Conservation (phyloP, 2,888 invertebrate species). For the Tachina lurida region DNA sequence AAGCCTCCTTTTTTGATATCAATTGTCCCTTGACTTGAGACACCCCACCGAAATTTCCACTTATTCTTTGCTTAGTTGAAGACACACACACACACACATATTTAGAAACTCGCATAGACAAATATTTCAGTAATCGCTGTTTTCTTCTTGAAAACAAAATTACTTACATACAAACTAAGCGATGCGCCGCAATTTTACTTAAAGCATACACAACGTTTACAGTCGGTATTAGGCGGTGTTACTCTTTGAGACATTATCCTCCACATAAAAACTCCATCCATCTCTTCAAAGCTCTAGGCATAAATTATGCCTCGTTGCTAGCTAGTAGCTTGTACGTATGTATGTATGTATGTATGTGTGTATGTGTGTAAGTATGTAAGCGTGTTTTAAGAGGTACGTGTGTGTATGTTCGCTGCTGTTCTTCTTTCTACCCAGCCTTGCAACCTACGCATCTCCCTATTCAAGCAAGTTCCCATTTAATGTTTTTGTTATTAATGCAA, state of each 20-base stretch:
- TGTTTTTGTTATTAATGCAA: constrained; percentile 46
- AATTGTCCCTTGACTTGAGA: constrained; percentile 29
- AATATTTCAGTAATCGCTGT: constrained; percentile 21
- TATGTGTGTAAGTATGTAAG: background rate
- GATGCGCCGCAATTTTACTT: background rate
- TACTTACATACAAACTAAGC: background rate
- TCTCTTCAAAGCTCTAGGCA: constrained; percentile 51
- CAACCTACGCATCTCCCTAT: constrained; percentile 8
- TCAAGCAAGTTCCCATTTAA: constrained; percentile 50
- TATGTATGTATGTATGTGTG: background rate
- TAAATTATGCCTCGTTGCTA: constrained; percentile 63
- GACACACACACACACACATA: constrained; percentile 8
- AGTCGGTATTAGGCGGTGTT: constrained; percentile 63
- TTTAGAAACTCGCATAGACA: background rate
- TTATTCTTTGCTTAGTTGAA: constrained; percentile 46
- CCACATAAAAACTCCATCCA: constrained; percentile 51
- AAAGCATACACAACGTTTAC: background rate
- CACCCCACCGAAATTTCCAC: constrained; percentile 48
- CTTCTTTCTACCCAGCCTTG: constrained; percentile 2
- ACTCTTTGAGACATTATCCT: constrained; percentile 64
- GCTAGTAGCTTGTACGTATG: constrained; percentile 12
- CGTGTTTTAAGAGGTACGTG: constrained; percentile 1
- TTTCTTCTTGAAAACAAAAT: constrained; percentile 29
- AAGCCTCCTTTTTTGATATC: constrained; percentile 9
- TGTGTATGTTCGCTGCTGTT: background rate